Percentiles rank a stretch among this genome's conserved stretches.
Evolutionary conservation across 2,113 vertebrate species (phyloP).

Genomic region (Terrapene triunguis): DNA sequence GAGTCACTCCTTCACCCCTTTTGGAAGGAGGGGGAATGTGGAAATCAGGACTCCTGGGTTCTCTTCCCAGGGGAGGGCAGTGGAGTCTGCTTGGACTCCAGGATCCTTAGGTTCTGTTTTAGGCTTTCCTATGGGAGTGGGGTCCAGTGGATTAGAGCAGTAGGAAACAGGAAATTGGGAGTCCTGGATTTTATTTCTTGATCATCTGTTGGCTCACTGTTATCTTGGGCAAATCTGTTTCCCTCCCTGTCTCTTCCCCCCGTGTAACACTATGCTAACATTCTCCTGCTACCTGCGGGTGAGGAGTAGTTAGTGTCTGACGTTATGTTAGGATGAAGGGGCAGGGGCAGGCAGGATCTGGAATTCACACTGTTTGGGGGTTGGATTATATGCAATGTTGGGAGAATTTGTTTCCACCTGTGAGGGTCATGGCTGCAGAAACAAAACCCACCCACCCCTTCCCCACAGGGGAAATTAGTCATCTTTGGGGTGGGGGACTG

Average conservation of each 20-base stretch:
- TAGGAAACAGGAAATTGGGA: slow-evolving; percentile 40
- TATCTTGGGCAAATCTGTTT: slow-evolving; percentile 49
- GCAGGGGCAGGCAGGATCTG: background rate
- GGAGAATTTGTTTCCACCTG: slow-evolving; percentile 4
- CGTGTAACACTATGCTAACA: slow-evolving; percentile 61
- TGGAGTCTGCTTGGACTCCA: background rate
- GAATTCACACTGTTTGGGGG: background rate
- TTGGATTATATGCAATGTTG: background rate
- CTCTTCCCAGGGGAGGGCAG: background rate
- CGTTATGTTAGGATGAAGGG: slow-evolving; percentile 8
- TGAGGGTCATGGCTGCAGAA: slow-evolving; percentile 22
- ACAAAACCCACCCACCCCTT: background rate
- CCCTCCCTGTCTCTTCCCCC: slow-evolving; percentile 50
- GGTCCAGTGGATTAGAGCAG: background rate
- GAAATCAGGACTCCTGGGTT: background rate
- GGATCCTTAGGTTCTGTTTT: background rate
- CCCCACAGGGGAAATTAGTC: background rate
- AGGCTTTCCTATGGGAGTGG: background rate
- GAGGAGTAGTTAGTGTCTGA: background rate
- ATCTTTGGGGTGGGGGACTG: slow-evolving; percentile 24
- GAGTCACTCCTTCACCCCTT: fast-evolving
- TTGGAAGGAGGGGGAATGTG: background rate
- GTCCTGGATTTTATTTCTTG: slow-evolving; percentile 38
- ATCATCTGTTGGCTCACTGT: slow-evolving; percentile 57
- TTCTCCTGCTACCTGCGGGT: slow-evolving; percentile 51